Base-by-base conservation (phyloP, 2,797 vertebrate genomes). In the Halcyon smyrnensis region DNA sequence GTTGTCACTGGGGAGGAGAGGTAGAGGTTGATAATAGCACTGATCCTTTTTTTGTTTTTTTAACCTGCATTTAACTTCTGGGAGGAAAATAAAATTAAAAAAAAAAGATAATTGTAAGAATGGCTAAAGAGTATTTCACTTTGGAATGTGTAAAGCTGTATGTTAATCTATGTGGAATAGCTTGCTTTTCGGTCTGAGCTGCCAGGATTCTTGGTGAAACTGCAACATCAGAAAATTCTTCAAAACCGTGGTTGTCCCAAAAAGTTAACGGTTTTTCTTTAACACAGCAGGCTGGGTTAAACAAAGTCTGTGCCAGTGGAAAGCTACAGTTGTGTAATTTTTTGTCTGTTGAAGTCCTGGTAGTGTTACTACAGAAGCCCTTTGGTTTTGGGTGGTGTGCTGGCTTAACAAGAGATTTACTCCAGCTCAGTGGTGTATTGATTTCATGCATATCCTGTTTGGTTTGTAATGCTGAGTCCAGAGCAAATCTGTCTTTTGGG, bases 381-480 rank as follows among this genome's bases (percentile, higher is more conserved):
- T 87, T 90, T 94, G 82, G 82, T 86, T 94, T 79, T 84, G 83
- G 84, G 75, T 90, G 85, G 64, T 89, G 82, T 86, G 70, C 82
- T 73, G 75, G 89, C 79, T 95, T 90, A 84, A 89, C 87, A 92
- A 87, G 87, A 94, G 90, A 59, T 94, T 94, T 95, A 89, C 91
- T 95, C 90, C 78, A 95, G 84, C 75, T 89, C 90, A 94, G 92
- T 81, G 76, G 62, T 93, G 84, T 96, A 68, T 92, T 93, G 96
- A 93, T 97, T 95, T 97, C 87, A 96, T 95, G 95, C 92, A n/a
- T 96, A 94, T 95, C 82, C 73, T 95, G 81, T 92, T 95, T 85
- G 86, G 89, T 96, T 95, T 94, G 87, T 94, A 92, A 95, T 92
- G 90, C 92, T 7, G 75, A 92, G 80, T 93, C 83, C 75, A 90